These are phyloP conservation scores for Formica selysi DNA, from an alignment of 1,140 invertebrate species.

Conservation along the genomic window DNA sequence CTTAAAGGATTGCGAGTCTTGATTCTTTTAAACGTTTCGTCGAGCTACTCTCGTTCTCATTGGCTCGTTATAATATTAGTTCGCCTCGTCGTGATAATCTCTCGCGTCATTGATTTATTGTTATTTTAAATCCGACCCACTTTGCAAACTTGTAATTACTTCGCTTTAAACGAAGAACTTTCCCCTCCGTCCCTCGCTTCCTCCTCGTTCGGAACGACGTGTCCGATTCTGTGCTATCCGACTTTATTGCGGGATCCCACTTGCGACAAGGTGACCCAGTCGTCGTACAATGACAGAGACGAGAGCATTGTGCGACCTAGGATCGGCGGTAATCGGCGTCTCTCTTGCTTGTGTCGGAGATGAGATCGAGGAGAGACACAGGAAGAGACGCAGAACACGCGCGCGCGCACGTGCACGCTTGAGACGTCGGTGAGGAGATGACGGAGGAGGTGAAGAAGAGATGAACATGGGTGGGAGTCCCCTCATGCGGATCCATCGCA, in stretches of 20 bases:
- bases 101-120: not conserved
- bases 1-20: not conserved
- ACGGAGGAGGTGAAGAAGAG: constrained; percentile 39
- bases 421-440: not conserved
- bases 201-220: not conserved
- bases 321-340: constrained; percentile 73
- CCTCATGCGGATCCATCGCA: constrained; percentile 73
- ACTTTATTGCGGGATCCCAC: constrained; percentile 67
- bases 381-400: constrained; percentile 22
- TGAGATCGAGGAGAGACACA: constrained; percentile 71
- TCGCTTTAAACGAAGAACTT: not conserved
- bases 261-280: constrained; percentile 75
- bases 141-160: constrained; percentile 30
- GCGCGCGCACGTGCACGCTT: not conserved
- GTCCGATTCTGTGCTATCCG: constrained; percentile 17
- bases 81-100: not conserved
- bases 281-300: constrained; percentile 72
- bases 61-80: not conserved
- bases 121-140: constrained; percentile 24
- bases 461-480: constrained; percentile 60
- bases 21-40: not conserved
- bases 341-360: constrained; percentile 66
- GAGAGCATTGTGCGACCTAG: constrained; percentile 65
- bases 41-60: no score
- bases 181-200: not conserved